phyloP scores from a whole-genome alignment of 2,113 vertebrate genomes.

The Camelus bactrianus region DNA sequence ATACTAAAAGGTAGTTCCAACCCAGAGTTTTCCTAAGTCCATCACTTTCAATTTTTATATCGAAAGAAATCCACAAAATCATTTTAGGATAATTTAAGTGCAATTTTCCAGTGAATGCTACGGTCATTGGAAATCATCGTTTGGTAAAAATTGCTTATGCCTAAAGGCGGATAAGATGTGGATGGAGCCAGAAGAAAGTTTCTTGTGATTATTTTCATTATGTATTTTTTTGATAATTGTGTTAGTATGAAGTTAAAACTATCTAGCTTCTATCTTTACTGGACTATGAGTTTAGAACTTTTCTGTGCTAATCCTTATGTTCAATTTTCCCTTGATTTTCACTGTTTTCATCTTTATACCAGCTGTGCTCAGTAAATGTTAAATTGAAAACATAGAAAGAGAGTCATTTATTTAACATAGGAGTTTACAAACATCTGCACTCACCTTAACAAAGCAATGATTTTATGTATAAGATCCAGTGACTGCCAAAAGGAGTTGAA shows the following conservation, averaged over 20 bases:
- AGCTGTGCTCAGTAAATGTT: not conserved
- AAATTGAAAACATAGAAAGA: not conserved
- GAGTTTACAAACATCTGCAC: constrained; percentile 26
- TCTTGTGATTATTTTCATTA: not conserved
- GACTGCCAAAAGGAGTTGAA: not conserved
- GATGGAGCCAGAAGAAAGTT: not conserved
- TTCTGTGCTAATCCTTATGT: not conserved
- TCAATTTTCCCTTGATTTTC: constrained; percentile 31
- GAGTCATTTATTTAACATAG: not conserved
- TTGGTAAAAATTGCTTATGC: not conserved
- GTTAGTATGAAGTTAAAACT: not conserved
- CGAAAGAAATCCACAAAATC: not conserved
- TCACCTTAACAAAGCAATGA: not conserved
- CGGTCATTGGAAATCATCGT: not conserved
- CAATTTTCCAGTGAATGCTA: not conserved
- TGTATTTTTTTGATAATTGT: not conserved
- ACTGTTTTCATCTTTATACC: not conserved
- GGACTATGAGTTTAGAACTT: not conserved
- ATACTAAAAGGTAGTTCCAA: not conserved
- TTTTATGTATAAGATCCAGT: not conserved
- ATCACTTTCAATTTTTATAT: not conserved
- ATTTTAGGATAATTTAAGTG: not conserved
- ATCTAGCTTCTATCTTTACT: not conserved
- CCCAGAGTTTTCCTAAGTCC: not conserved
- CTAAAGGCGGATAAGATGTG: not conserved